Base-by-base conservation (phyloP, 2,888 invertebrate species). In the Melinaea marsaeus region DNA sequence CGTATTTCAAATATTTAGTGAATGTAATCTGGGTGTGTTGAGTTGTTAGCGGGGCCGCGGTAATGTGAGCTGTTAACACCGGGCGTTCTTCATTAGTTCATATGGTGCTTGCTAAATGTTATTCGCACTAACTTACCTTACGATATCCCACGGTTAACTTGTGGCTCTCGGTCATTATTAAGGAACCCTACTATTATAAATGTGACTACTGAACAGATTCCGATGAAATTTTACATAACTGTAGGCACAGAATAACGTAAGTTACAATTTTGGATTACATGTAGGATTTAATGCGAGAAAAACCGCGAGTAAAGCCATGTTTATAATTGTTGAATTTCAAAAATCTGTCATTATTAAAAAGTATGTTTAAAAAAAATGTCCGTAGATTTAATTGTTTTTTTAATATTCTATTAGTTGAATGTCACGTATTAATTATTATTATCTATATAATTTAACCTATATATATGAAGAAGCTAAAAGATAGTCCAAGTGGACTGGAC, bases 41-140 rank as follows among this genome's bases (percentile, higher is more conserved):
- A 74, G 71, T 62, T 76, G 78, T 90, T 89, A 90, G 89, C 90
- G 83, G 71, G 70, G 69, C 69, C 62, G 66, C 78, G 88, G 88
- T 90, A 90, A 90, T 88, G 81, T 76, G 77, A 73, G 67, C 79
- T 71, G 83, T 88, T 89, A 89, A 80, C 89, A 86, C 77, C 73
- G 66, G 69, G 72, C 75, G 78, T 78, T 79, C 81, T 86, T 87
- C 88, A 87, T 89, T 89, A 89, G 88, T 80, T 82, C 71, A 72
- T 74, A 72, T 77, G 75, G 71, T 72, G 77, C 73, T 70, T 74
- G 82, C 83, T 83, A 83, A 84, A 83, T 72, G 78, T 80, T 86
- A 84, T 88, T 87, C 84, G 87, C 87, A 58, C 67, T 70, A 68
- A 66, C 68, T 69, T 70, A 69, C 67, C 70, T 61, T 69, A 61